Evolutionary conservation across 2,797 vertebrate genomes (phyloP), one percentile per base, ranked within the genome.

Genomic region (Limosa lapponica): DNA sequence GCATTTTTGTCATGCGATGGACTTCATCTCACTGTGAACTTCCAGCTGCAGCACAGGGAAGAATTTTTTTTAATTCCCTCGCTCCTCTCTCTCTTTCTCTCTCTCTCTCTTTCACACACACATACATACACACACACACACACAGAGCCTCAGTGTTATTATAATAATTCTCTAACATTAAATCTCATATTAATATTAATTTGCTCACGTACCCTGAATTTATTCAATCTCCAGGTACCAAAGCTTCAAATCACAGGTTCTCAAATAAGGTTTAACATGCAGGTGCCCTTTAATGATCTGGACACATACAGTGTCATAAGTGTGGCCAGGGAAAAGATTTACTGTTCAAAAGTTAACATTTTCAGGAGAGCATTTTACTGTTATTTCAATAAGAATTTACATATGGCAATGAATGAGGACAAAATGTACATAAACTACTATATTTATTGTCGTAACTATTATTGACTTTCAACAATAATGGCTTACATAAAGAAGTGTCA

Each of bases 1-100:
- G 93, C 49, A 89, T 91, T 87, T 89, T 41, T 62, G 67, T 36
- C 48, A 65, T 11, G 34, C 43, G 74, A 85, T 86, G 73, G 49
- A 82, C 89, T 46, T 71, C 9, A 11, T 39, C 77, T 86, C 15
- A 36, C 91, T 57, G 59, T 14, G 44, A 85, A 37, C 52, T 70
- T 55, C 88, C 74, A 72, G 84, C 58, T n/a, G 58, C 48, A 57
- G 55, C 62, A 41, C 28, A 16, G 13, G 17, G 5, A 13, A 89
- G 32, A 62, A 28, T 39, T 57, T 67, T 67, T 69, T 46, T 79
- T 27, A 74, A 52, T 81, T 71, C 73, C 8, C 27, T 93, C 34
- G 25, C 13, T 59, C 39, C 61, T n/a, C 57, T 73, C 67, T 82
- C 8, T 13, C 10, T 44, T 28, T 51, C 8, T 46, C 46, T 23